Conservation (phyloP, 2,113 vertebrate genomes). For the Anarrhichthys ocellatus region DNA sequence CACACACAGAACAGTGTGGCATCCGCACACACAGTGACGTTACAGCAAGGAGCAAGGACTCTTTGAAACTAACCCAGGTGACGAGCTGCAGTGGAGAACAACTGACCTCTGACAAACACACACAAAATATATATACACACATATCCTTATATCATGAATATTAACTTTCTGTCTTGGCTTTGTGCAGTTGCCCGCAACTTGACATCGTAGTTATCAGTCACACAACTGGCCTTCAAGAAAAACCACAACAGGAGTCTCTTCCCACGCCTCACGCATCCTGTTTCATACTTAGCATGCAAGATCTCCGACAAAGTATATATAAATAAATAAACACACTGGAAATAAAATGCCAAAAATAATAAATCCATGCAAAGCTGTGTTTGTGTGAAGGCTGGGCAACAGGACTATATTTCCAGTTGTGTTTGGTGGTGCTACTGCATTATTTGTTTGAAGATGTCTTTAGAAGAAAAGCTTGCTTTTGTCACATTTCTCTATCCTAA, state of each 20-base stretch:
- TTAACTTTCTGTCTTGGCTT: background rate
- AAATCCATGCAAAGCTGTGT: slow-evolving; percentile 51
- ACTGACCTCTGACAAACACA: background rate
- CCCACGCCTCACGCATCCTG: slow-evolving; percentile 32
- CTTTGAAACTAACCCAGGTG: slow-evolving; percentile 37
- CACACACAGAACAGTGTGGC: slow-evolving; percentile 67
- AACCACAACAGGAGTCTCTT: slow-evolving; percentile 17
- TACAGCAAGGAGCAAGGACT: slow-evolving; percentile 39
- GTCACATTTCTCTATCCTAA: background rate
- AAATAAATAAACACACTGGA: slow-evolving; percentile 23
- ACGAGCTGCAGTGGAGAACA: slow-evolving; percentile 27
- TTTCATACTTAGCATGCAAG: slow-evolving; percentile 45
- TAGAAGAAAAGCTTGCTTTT: background rate
- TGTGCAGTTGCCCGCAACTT: slow-evolving; percentile 23
- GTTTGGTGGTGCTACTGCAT: background rate
- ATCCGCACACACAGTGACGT: slow-evolving; percentile 22
- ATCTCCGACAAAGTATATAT: slow-evolving; percentile 7
- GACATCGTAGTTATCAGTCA: slow-evolving; percentile 9
- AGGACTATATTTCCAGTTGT: background rate
- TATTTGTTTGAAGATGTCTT: background rate
- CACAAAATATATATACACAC: background rate
- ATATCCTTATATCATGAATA: background rate
- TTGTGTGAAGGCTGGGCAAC: slow-evolving; percentile 17
- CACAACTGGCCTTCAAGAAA: slow-evolving; percentile 35
- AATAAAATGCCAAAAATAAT: slow-evolving; percentile 41